A percentile compares a stretch with the other conserved stretches of the same genome.
Evolutionary conservation across 2,888 invertebrate species (phyloP).

Genomic region (Bombylius discolor): DNA sequence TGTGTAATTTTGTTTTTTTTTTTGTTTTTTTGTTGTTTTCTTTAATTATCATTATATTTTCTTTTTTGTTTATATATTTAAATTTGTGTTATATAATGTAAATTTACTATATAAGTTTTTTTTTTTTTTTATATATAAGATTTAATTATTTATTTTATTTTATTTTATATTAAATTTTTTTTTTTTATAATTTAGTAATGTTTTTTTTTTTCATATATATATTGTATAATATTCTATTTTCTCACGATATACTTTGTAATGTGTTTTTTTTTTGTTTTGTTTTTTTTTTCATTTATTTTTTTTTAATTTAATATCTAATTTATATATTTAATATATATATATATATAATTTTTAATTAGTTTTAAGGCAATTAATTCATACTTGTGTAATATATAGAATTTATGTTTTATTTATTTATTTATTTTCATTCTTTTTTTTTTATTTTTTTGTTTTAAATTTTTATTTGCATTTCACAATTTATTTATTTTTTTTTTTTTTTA

Average conservation of each 20-base stretch:
- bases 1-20: background rate
- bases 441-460: background rate
- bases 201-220: conserved; percentile 1
- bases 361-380: conserved; percentile 20
- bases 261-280: conserved; percentile 2
- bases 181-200: conserved; percentile 4
- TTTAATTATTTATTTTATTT: conserved; percentile 1
- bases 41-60: background rate
- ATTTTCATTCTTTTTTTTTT: conserved; percentile 7
- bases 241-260: too few species aligned
- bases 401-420: conserved; percentile 6
- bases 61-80: background rate
- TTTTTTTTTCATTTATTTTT: background rate
- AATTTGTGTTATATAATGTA: background rate
- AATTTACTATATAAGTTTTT: conserved; percentile 1
- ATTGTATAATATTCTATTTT: too few species aligned
- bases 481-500: background rate
- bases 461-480: background rate
- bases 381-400: conserved; percentile 15
- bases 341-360: background rate
- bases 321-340: conserved; percentile 6
- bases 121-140: conserved; percentile 5
- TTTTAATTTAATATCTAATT: conserved; percentile 7
- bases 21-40: background rate
- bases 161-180: conserved; percentile 4